Evolutionary conservation across 2,797 vertebrate genomes (phyloP), one percentile per base, ranked within the genome.

Genomic region (Spinus pinus): DNA sequence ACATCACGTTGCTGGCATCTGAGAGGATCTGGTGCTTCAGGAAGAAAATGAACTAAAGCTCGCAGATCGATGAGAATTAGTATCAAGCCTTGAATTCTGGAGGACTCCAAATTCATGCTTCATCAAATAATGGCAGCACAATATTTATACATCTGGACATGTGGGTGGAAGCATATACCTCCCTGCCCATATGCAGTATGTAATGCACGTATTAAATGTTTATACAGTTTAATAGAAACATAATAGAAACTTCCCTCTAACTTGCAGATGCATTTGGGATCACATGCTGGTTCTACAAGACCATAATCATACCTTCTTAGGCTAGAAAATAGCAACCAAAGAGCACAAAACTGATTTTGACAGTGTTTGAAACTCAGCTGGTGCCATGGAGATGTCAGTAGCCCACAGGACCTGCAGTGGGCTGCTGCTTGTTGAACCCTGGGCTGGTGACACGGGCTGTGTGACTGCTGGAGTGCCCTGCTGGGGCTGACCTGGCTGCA

Each of bases 171-270:
- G 28, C 14, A 35, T 50, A 78, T 24, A 56, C 8, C 8, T 77
- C 57, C 60, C 27, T 67, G 54, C 12, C 35, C n/a, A 15, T 21
- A 24, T 14, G 22, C 13, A 62, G 35, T 51, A 37, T 8, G 23
- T 15, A 88, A 31, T 25, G 24, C 37, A 65, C 0, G 0, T 19
- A 30, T 47, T 23, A 14, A 39, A 28, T 33, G 12, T 66, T 81
- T 83, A 66, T 44, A 69, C 20, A 75, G 21, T 81, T 81, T 56
- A 61, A 54, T 12, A 94, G 51, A 51, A 41, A n/a, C 44, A 69
- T 47, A 85, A 78, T 15, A 95, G 39, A 81, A 86, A 37, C 37
- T 66, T 86, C 53, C 56, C 81, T 69, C 82, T 92, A 49, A 86
- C 12, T 89, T 60, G 31, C 24, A 65, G 44, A 79, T 70, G 30